Conservation (phyloP, 2,113 vertebrate species). For the Boleophthalmus pectinirostris region DNA sequence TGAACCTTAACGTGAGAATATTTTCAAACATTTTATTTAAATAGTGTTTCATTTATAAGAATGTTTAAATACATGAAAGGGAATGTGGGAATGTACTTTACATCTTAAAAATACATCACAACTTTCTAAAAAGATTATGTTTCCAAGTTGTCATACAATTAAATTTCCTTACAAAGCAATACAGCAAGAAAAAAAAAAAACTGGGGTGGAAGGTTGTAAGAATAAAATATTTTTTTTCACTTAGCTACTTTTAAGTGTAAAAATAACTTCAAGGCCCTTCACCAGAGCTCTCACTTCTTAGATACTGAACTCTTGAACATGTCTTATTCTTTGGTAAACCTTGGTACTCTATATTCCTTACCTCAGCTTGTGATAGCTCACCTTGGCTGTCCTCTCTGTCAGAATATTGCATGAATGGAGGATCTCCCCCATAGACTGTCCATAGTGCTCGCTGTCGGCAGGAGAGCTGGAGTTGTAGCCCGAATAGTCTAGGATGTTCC, state of each 20-base stretch:
- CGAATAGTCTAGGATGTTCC: slow-evolving; percentile 56
- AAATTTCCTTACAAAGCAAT: too few relatives aligned
- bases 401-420: background rate
- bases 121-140: background rate
- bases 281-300: background rate
- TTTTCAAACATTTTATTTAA: too few relatives aligned
- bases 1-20: too few relatives aligned
- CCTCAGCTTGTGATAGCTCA: background rate
- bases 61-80: too few relatives aligned
- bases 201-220: too few relatives aligned
- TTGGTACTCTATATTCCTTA: background rate
- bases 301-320: background rate
- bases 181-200: too few relatives aligned
- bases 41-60: too few relatives aligned
- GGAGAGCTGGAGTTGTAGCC: slow-evolving; percentile 39
- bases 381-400: background rate
- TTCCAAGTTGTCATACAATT: too few relatives aligned
- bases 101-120: background rate
- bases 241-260: too few relatives aligned
- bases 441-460: slow-evolving; percentile 17
- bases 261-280: background rate
- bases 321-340: background rate
- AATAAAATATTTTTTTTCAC: too few relatives aligned
- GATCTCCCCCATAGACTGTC: background rate
- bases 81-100: background rate